A percentile compares a stretch with the other conserved stretches of the same genome.
phyloP scores from a whole-genome alignment of 2,888 invertebrate species.

The Plebejus anna region DNA sequence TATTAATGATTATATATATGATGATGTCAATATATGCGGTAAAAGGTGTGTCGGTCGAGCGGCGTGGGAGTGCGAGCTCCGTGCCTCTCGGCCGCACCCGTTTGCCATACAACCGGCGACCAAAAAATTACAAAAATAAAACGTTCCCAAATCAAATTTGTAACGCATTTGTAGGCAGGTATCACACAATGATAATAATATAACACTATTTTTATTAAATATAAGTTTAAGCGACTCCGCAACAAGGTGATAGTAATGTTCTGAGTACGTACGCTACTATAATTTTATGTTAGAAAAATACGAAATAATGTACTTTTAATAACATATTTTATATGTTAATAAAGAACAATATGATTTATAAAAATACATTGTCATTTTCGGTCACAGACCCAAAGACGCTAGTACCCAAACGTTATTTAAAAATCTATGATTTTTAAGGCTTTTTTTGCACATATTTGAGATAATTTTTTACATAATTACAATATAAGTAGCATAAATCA shows the following conservation, averaged over 20 bases:
- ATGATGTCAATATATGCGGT: conserved; percentile 24
- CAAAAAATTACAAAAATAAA: conserved; percentile 52
- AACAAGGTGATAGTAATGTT: conserved; percentile 64
- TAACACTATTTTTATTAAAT: conserved; percentile 47
- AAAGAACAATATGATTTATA: conserved; percentile 78
- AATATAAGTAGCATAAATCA: conserved; percentile 70
- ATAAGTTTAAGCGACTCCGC: conserved; percentile 60
- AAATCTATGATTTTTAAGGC: conserved; percentile 79
- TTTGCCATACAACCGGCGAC: conserved; percentile 33
- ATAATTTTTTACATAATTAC: conserved; percentile 71
- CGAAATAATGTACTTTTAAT: conserved; percentile 77
- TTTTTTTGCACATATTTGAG: conserved; percentile 72
- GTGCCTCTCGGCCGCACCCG: neutral
- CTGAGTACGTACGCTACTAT: conserved; percentile 66
- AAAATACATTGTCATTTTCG: conserved; percentile 74
- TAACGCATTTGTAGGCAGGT: conserved; percentile 54
- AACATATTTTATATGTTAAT: conserved; percentile 79
- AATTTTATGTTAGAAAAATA: conserved; percentile 74
- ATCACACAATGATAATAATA: conserved; percentile 47
- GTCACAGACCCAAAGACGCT: conserved; percentile 67
- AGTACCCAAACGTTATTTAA: conserved; percentile 72
- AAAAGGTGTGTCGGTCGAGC: neutral
- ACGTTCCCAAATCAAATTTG: conserved; percentile 69
- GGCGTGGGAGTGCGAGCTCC: neutral
- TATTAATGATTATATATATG: neutral